Evolutionary conservation across 1,140 invertebrate species (phyloP), one percentile per base, ranked within the genome.

Genomic region (Pogonomyrmex californicus): DNA sequence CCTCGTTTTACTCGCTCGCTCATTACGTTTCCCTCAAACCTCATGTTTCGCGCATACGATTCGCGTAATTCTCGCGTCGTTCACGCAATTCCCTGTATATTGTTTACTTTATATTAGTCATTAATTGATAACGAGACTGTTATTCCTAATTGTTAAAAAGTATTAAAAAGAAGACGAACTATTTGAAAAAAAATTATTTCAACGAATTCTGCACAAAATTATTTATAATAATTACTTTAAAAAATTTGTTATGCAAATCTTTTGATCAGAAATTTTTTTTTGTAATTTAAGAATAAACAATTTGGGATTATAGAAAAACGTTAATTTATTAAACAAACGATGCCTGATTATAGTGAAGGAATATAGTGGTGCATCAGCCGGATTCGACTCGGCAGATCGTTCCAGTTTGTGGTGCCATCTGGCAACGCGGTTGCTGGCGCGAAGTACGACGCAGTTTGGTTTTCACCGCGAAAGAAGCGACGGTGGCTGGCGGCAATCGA

Each of bases 321-420:
- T 77, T 62, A 51, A 65, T 51, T 49, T 33, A 7, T 60, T 30
- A 6, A 38, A 51, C 5, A 23, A 65, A 38, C 17, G 33, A 79
- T 12, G 33, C 1, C 23, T 7, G 33, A 63, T 66, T 10, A 6
- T 23, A 14, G 14, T n/a, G 51, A 4, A 23, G 36, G 10, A 56
- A 51, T 51, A 44, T 51, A 44, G 56, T n/a, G 38, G 47, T 10
- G 6, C 2, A 23, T 30, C 38, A 10, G 44, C 41, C 10, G 76
- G 7, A 9, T 10, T 23, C 54, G 23, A 23, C 12, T 23, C 17
- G 30, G 14, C 62, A 12, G 10, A 36, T 60, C 36, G 90, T 93
- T 92, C 93, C 94, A 91, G 88, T 86, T 14, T 38, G 82, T 93
- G 93, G 86, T 87, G 93, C 92, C 93, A 94, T 90, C 93, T 94